Evolutionary conservation across 1,140 invertebrate species (phyloP), one percentile per base, ranked within the genome.

Genomic region (Zaprionus capensis): DNA sequence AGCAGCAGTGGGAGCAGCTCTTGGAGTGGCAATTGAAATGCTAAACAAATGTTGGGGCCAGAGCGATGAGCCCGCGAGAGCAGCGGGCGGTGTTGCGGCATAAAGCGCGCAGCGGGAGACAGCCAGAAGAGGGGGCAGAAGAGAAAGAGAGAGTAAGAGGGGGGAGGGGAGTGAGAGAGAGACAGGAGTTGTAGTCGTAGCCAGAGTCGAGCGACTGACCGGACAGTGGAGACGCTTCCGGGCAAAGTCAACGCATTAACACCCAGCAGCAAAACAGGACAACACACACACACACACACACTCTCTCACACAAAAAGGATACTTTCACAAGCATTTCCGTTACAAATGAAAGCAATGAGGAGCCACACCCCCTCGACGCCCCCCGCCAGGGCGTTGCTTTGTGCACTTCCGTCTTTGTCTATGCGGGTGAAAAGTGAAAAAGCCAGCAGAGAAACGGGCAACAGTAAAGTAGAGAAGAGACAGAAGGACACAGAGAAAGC

Each of bases 241-340:
- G 67, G 46, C 58, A 57, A 68, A 68, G 75, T 68, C 75, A 74
- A 74, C 59, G 83, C 85, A 87, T 80, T 80, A 90, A 90, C 84
- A 84, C 81, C 71, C 59, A 65, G 34, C 20, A 44, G 71, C 53
- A 38, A 46, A 66, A 17, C 55, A 69, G 71, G 46, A 69, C 71
- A 75, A 76, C 81, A 80, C 68, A 66, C 71, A 58, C 53, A 71
- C 49, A 44, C 11, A 64, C 51, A 76, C 36, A 70, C 11, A 62
- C 28, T 59, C n/a, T 64, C 12, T 15, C 46, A 62, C 22, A 61
- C 41, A 61, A 82, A 78, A 80, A 77, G 85, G 85, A 90, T 82
- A 91, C 73, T 90, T 90, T 90, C 81, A 90, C 86, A 90, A 90
- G 78, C 86, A 91, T 85, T 90, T 90, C 85, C 85, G 85, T 65